phyloP scores from a whole-genome alignment of 2,797 vertebrate genomes.

The Eulemur coronatus region DNA sequence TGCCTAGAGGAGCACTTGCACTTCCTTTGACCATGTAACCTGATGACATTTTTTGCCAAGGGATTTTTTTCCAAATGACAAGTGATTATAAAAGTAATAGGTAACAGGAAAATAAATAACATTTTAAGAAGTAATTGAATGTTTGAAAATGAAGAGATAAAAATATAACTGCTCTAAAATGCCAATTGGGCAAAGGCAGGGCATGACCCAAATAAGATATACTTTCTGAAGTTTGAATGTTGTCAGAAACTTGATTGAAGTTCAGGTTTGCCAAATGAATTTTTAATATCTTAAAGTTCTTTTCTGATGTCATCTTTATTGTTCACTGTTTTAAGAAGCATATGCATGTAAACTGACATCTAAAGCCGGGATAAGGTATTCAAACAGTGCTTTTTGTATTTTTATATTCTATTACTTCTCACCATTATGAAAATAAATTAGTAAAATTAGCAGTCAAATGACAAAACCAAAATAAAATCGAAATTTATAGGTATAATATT shows the following conservation, averaged over 20 bases:
- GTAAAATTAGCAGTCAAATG: neutral
- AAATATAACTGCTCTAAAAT: neutral
- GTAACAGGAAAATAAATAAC: slow-evolving; percentile 19
- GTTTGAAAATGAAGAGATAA: neutral
- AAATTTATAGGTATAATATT: neutral
- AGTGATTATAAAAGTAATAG: neutral
- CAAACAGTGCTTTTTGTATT: neutral
- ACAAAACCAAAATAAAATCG: neutral
- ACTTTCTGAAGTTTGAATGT: neutral
- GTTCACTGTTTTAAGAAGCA: neutral
- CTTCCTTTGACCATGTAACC: neutral
- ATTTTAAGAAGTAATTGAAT: neutral
- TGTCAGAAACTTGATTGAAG: neutral
- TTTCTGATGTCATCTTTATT: neutral
- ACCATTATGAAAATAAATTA: neutral
- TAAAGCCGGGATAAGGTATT: neutral
- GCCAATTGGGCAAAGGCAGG: neutral
- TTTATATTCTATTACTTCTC: neutral
- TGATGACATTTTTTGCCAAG: neutral
- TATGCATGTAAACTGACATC: neutral
- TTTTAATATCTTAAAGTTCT: neutral
- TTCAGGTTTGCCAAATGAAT: neutral
- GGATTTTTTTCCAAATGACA: neutral
- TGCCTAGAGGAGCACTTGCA: neutral
- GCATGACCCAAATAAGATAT: neutral